Evolutionary conservation across 1,140 invertebrate genomes (phyloP).

Genomic region (Eufriesea mexicana): DNA sequence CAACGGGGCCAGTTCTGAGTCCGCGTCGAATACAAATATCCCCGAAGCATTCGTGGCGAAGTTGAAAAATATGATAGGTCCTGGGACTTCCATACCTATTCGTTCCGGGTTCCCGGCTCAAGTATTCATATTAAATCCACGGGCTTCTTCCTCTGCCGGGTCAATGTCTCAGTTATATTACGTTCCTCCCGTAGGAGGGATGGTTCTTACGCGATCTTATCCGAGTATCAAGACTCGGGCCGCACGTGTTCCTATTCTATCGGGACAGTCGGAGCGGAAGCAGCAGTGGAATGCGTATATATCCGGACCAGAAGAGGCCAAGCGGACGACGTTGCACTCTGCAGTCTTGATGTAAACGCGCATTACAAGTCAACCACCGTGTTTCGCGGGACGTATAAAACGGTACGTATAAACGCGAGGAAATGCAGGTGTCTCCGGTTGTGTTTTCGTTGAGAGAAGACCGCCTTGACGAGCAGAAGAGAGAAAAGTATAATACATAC

Average conservation of each 20-base stretch:
- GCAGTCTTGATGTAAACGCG: slow-evolving; percentile 47
- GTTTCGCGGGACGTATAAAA: slow-evolving; percentile 46
- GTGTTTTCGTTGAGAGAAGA: not conserved
- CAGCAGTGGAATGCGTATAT: slow-evolving; percentile 53
- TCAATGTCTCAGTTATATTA: slow-evolving; percentile 65
- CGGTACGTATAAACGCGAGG: slow-evolving; percentile 24
- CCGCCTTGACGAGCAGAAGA: not conserved
- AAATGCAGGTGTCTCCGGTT: slow-evolving; percentile 43
- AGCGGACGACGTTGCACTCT: slow-evolving; percentile 16
- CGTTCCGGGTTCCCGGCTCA: slow-evolving; percentile 29
- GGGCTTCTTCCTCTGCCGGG: not conserved
- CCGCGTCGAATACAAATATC: slow-evolving; percentile 19
- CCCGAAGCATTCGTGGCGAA: slow-evolving; percentile 10
- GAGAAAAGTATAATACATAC: too few relatives aligned
- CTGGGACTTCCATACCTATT: slow-evolving; percentile 16
- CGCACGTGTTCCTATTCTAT: not conserved
- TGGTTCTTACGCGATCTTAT: slow-evolving; percentile 57
- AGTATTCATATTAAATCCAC: slow-evolving; percentile 51
- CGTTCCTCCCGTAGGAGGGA: slow-evolving; percentile 35
- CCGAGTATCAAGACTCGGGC: slow-evolving; percentile 37
- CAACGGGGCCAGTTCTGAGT: not conserved
- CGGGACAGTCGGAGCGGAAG: not conserved
- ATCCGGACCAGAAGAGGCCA: slow-evolving; percentile 7
- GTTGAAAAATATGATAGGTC: slow-evolving; percentile 36
- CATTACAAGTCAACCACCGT: slow-evolving; percentile 47